phyloP scores from a whole-genome alignment of 1,140 invertebrate species.

The Hetaerina americana region DNA sequence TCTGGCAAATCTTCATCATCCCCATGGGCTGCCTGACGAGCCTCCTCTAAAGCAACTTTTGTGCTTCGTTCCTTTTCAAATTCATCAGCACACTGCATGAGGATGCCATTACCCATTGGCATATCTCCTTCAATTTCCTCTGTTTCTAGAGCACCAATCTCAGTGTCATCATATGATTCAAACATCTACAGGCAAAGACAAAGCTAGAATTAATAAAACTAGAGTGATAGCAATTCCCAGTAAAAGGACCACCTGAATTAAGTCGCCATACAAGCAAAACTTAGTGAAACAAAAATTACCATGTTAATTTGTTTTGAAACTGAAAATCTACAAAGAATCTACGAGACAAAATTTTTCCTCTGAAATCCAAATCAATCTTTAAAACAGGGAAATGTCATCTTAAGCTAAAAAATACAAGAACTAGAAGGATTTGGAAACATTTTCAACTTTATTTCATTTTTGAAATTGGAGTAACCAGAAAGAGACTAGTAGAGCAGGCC shows the following conservation, averaged over 20 bases:
- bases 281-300: too few relatives aligned
- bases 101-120: slow-evolving; percentile 46
- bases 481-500: too few relatives aligned
- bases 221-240: neutral
- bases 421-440: too few relatives aligned
- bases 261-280: too few relatives aligned
- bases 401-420: too few relatives aligned
- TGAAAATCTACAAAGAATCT: too few relatives aligned
- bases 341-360: too few relatives aligned
- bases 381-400: too few relatives aligned
- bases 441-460: too few relatives aligned
- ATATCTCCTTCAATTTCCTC: slow-evolving; percentile 81
- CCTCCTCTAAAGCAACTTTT: neutral
- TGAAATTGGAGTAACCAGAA: too few relatives aligned
- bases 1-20: slow-evolving; percentile 34
- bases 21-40: slow-evolving; percentile 21
- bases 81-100: slow-evolving; percentile 43
- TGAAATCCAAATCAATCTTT: too few relatives aligned
- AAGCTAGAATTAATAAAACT: slow-evolving; percentile 10
- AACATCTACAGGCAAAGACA: slow-evolving; percentile 47
- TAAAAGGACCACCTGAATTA: neutral
- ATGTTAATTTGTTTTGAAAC: too few relatives aligned
- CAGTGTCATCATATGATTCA: slow-evolving; percentile 74
- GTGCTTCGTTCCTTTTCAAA: slow-evolving; percentile 30
- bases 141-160: slow-evolving; percentile 75